phyloP scores from a whole-genome alignment of 2,113 vertebrate species.

The Galeopterus variegatus region DNA sequence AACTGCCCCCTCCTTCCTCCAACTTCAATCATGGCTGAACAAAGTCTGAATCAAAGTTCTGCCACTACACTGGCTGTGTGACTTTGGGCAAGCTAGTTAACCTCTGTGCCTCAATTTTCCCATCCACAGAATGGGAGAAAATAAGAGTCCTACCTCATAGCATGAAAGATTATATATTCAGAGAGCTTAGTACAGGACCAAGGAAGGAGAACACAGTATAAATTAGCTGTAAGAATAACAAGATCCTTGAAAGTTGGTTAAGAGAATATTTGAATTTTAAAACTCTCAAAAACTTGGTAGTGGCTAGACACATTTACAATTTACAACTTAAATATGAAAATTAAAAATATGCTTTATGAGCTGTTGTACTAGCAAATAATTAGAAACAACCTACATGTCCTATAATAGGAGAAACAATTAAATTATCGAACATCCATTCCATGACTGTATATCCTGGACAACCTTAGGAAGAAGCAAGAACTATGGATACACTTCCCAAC shows the following conservation, averaged over 20 bases:
- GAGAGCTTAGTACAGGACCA: background rate
- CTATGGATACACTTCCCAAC: background rate
- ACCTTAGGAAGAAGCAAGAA: background rate
- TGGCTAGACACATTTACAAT: background rate
- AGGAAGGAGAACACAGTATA: background rate
- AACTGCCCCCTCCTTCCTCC: background rate
- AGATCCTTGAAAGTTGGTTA: background rate
- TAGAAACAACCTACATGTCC: background rate
- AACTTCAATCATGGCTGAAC: background rate
- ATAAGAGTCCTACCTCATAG: background rate
- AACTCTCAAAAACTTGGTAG: background rate
- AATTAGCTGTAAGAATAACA: background rate
- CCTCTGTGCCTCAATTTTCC: background rate
- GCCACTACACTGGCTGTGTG: background rate
- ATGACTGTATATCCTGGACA: too few species aligned
- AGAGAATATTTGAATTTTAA: background rate
- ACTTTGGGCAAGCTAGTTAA: background rate
- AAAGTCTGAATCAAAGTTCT: background rate
- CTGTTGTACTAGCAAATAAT: conserved; percentile 22
- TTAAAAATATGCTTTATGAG: background rate
- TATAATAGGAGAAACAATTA: background rate
- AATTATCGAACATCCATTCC: background rate
- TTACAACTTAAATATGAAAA: background rate
- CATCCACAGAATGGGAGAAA: background rate
- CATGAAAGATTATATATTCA: background rate